Evolutionary conservation across 2,797 vertebrate species (phyloP).

Genomic region (Cyprinodon diabolis): DNA sequence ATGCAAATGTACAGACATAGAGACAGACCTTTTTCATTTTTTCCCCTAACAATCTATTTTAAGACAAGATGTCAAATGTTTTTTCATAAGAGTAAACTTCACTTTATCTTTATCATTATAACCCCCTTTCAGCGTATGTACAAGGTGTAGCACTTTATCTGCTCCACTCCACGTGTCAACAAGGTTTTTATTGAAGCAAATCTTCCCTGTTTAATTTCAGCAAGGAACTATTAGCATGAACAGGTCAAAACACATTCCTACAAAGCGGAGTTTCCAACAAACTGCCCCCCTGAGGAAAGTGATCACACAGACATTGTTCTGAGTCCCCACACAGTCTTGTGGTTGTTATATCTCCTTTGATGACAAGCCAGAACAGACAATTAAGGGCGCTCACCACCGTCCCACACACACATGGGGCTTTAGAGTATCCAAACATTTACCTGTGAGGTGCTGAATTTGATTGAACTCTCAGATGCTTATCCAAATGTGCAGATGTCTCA

Average conservation of each 20-base stretch:
- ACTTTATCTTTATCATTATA: constrained; percentile 14
- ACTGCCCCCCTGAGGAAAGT: constrained; percentile 32
- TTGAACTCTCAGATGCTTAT: constrained; percentile 76
- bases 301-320: constrained; percentile 56
- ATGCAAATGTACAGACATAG: too few species aligned
- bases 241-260: constrained; percentile 33
- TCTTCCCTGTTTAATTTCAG: constrained; percentile 21
- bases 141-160: constrained; percentile 32
- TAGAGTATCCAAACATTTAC: constrained; percentile 70
- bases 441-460: constrained; percentile 77
- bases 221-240: constrained; percentile 21
- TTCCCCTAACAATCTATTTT: background rate
- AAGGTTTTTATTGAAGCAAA: constrained; percentile 22
- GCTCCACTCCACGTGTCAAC: constrained; percentile 1
- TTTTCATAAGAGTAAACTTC: constrained; percentile 2
- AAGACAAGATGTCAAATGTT: background rate
- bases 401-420: constrained; percentile 13
- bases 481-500: constrained; percentile 78
- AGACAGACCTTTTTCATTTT: background rate
- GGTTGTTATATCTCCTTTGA: constrained; percentile 58
- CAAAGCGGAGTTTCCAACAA: constrained; percentile 18
- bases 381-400: constrained; percentile 20
- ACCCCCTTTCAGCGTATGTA: constrained; percentile 13
- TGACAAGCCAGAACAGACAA: constrained; percentile 62
- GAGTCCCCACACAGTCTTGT: constrained; percentile 41